A percentile compares a stretch with the other conserved stretches of the same genome.
These are phyloP conservation scores for Atherinomorus stipes DNA, from an alignment of 2,113 vertebrate species.

Conservation along the genomic window DNA sequence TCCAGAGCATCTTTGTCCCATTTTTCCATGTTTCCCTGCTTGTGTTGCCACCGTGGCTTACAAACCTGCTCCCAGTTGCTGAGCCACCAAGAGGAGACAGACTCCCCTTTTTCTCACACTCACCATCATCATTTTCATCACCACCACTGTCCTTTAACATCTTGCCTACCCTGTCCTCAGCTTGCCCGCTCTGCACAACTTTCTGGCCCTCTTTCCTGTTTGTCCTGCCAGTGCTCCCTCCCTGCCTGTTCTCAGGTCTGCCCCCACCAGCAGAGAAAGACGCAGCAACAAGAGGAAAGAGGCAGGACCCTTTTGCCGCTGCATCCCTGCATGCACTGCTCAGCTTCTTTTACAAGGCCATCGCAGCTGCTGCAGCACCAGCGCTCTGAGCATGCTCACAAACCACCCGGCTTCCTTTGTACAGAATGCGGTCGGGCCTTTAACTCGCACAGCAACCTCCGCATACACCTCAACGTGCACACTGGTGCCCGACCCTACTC, in stretches of 20 bases:
- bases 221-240: constrained; percentile 75
- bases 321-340: constrained; percentile 84
- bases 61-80: constrained; percentile 70
- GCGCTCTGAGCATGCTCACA: constrained; percentile 77
- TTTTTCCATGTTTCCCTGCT: constrained; percentile 75
- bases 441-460: constrained; percentile 86
- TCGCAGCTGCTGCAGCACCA: constrained; percentile 86
- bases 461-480: constrained; percentile 86
- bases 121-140: constrained; percentile 79
- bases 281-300: constrained; percentile 40
- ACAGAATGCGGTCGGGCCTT: constrained; percentile 83
- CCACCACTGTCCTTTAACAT: constrained; percentile 76
- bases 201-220: constrained; percentile 64
- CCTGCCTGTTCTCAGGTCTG: constrained; percentile 68
- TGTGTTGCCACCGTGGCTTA: constrained; percentile 75
- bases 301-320: constrained; percentile 20
- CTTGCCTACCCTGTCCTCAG: constrained; percentile 74
- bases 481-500: constrained; percentile 84
- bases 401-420: constrained; percentile 80
- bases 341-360: constrained; percentile 78
- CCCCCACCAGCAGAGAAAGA: constrained; percentile 68
- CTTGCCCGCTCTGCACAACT: constrained; percentile 56
- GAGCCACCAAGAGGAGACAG: constrained; percentile 58
- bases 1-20: constrained; percentile 53
- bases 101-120: constrained; percentile 56